Evolutionary conservation across 2,113 vertebrate species (phyloP).

Genomic region (Pelusios castaneus): DNA sequence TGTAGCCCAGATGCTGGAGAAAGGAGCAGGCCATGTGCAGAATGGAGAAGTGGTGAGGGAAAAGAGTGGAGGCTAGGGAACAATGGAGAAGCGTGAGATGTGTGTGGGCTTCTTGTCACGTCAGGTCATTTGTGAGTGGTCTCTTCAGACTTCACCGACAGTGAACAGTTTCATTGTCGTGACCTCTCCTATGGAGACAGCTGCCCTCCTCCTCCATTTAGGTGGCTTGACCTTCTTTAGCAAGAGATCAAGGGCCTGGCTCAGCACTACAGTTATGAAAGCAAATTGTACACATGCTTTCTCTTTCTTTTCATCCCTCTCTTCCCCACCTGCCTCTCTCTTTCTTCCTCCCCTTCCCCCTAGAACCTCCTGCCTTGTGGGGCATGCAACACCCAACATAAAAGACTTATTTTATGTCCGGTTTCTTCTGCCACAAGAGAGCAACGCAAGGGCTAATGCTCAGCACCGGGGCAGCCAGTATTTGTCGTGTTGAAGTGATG

Average conservation of each 20-base stretch:
- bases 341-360: too few species aligned
- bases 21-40: neutral
- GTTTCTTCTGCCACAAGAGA: neutral
- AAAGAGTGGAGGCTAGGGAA: neutral
- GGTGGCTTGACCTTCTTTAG: neutral
- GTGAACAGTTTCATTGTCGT: neutral
- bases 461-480: fast-evolving
- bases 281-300: neutral
- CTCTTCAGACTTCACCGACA: neutral
- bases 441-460: neutral
- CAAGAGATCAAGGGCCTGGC: neutral
- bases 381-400: too few species aligned
- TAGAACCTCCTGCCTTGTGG: neutral
- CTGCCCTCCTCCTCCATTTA: neutral
- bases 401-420: neutral
- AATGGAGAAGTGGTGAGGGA: neutral
- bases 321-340: neutral
- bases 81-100: fast-evolving
- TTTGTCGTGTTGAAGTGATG: neutral
- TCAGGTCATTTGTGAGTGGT: neutral
- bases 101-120: neutral
- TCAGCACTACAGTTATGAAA: neutral
- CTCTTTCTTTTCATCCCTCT: neutral
- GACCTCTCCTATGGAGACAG: neutral
- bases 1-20: neutral